phyloP scores from a whole-genome alignment of 2,797 vertebrate genomes.

The Danio tinwini region DNA sequence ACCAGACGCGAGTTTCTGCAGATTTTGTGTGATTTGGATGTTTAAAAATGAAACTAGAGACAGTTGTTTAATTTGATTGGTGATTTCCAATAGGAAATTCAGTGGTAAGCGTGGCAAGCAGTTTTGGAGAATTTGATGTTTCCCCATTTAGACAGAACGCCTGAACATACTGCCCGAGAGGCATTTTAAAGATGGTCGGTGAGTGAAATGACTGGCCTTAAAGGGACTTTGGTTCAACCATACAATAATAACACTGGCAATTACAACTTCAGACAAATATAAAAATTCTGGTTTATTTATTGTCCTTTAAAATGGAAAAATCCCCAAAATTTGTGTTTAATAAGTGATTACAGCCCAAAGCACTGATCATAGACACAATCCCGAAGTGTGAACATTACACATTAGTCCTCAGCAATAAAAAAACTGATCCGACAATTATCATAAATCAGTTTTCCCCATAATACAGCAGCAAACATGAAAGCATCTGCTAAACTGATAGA shows the following conservation, averaged over 20 bases:
- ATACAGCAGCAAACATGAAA: neutral
- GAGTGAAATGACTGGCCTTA: too few species aligned
- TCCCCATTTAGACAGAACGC: too few species aligned
- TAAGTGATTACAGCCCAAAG: neutral
- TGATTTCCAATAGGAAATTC: too few species aligned
- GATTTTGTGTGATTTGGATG: too few species aligned
- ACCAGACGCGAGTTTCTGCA: too few species aligned
- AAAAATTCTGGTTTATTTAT: constrained; percentile 43
- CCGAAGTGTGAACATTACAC: constrained; percentile 36
- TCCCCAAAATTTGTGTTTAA: constrained; percentile 36
- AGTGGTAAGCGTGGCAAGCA: too few species aligned
- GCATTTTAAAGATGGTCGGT: too few species aligned
- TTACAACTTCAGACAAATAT: constrained; percentile 1
- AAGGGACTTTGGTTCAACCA: too few species aligned
- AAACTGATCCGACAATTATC: neutral
- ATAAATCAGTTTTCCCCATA: neutral
- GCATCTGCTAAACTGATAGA: neutral
- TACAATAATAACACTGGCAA: neutral
- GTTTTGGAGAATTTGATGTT: too few species aligned
- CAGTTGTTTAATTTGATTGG: too few species aligned
- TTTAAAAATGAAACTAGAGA: too few species aligned
- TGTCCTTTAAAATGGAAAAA: constrained; percentile 40
- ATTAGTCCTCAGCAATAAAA: neutral
- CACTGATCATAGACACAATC: constrained; percentile 9
- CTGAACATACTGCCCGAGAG: too few species aligned